These are phyloP conservation scores for Pachycephus smyrnensis DNA, from an alignment of 2,888 invertebrate genomes.

Conservation along the genomic window DNA sequence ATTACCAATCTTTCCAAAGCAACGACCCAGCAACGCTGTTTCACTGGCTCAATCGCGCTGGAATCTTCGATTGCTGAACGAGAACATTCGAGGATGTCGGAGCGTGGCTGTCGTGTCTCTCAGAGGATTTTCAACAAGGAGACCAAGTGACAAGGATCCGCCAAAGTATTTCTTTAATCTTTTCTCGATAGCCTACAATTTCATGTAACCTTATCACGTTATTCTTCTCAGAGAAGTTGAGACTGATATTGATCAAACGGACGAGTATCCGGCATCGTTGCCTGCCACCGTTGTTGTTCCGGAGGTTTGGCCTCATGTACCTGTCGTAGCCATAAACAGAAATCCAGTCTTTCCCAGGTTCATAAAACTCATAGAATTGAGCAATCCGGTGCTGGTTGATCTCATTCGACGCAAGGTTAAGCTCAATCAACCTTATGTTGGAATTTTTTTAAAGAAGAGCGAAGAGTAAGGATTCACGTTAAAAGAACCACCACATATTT, in stretches of 20 bases:
- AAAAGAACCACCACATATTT: not conserved
- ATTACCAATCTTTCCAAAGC: slow-evolving; percentile 28
- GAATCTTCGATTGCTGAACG: slow-evolving; percentile 20
- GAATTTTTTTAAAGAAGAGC: slow-evolving; percentile 93
- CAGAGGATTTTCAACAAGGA: slow-evolving; percentile 48
- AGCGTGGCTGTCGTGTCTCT: slow-evolving; percentile 33
- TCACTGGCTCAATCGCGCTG: slow-evolving; percentile 17
- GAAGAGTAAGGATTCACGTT: slow-evolving; percentile 74
- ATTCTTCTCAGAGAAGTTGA: slow-evolving; percentile 14
- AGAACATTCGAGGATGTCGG: slow-evolving; percentile 28
- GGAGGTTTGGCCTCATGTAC: slow-evolving; percentile 96
- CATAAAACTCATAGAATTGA: slow-evolving; percentile 96
- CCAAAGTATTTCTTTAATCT: slow-evolving; percentile 34
- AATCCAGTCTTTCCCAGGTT: slow-evolving; percentile 98
- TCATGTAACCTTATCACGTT: too few species aligned
- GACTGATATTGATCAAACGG: slow-evolving; percentile 41
- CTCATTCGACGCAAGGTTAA: slow-evolving; percentile 93
- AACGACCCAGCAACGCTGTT: slow-evolving; percentile 25
- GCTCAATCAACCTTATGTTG: slow-evolving; percentile 96
- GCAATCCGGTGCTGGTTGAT: slow-evolving; percentile 88
- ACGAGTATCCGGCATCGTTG: slow-evolving; percentile 68
- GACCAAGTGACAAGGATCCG: slow-evolving; percentile 43
- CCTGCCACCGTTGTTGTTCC: slow-evolving; percentile 94
- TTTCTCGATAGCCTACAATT: too few species aligned
- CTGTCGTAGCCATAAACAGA: slow-evolving; percentile 92